phyloP scores from a whole-genome alignment of 2,888 invertebrate genomes.

The Pachliopta kotzebuea region DNA sequence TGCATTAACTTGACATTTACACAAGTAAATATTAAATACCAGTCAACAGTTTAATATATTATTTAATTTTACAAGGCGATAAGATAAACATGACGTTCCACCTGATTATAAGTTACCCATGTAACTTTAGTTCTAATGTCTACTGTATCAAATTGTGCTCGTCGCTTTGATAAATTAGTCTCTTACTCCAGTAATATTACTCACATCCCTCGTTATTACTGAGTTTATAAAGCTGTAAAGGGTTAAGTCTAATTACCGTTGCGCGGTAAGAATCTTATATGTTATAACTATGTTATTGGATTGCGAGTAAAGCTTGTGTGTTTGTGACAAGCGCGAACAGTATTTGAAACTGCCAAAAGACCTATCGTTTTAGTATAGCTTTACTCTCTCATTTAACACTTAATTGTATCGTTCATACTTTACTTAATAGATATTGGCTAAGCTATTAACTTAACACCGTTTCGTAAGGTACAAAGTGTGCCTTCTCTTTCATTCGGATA shows the following conservation, averaged over 20 bases:
- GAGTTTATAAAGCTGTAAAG: background rate
- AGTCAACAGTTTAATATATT: no score
- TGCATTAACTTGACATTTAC: no score
- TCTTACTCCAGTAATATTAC: no score
- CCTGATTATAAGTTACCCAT: no score
- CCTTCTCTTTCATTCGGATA: conserved; percentile 59
- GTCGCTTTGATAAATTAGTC: no score
- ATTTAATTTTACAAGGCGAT: no score
- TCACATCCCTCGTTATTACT: no score
- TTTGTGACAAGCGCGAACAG: conserved; percentile 69
- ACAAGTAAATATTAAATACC: no score
- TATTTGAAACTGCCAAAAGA: conserved; percentile 73
- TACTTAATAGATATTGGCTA: background rate
- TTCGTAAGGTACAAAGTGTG: conserved; percentile 70
- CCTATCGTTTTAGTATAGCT: conserved; percentile 51
- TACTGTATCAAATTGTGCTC: no score
- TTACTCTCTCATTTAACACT: conserved; percentile 40
- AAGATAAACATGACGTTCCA: no score
- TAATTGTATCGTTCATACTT: conserved; percentile 15
- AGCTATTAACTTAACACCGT: conserved; percentile 38
- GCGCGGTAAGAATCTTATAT: background rate
- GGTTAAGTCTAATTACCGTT: background rate
- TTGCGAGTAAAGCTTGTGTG: conserved; percentile 61
- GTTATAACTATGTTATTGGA: conserved; percentile 30
- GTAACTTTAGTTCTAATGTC: no score